Percentiles rank a stretch among this genome's conserved stretches.
Evolutionary conservation across 2,113 vertebrate species (phyloP).

Genomic region (Tylochromis polylepis): DNA sequence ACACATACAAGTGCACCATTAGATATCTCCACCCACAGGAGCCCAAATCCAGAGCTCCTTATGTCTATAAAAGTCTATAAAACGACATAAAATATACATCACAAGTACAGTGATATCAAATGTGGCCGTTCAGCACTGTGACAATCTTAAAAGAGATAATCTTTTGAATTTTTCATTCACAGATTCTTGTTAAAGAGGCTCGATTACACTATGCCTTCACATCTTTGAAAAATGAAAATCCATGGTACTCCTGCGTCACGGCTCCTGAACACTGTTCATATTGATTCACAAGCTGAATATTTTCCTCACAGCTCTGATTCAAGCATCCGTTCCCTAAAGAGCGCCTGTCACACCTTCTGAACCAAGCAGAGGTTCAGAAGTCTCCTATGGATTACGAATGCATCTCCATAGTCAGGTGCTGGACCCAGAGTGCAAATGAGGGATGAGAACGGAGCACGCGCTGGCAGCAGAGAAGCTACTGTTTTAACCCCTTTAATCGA

Average conservation of each 20-base stretch:
- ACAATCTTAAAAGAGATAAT: not conserved
- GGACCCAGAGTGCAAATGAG: not conserved
- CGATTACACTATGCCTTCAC: not conserved
- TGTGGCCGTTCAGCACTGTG: not conserved
- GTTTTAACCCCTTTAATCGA: not conserved
- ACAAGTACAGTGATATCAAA: not conserved
- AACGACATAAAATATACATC: not conserved
- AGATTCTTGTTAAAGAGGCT: not conserved
- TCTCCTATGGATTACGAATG: constrained; percentile 18
- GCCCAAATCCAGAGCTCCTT: not conserved
- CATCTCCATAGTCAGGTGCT: not conserved
- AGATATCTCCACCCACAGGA: not conserved
- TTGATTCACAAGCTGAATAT: not conserved
- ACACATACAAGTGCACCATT: not conserved
- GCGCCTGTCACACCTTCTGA: not conserved
- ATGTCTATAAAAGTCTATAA: not conserved
- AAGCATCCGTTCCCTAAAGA: not conserved
- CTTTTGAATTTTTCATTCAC: not conserved
- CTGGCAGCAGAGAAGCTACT: not conserved
- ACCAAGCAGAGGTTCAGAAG: not conserved
- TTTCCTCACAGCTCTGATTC: not conserved
- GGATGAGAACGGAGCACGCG: not conserved
- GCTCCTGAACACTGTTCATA: not conserved
- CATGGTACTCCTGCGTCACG: not conserved
- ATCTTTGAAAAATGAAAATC: not conserved